Evolutionary conservation across 2,888 invertebrate species (phyloP).

Genomic region (Drosophila silvestris): DNA sequence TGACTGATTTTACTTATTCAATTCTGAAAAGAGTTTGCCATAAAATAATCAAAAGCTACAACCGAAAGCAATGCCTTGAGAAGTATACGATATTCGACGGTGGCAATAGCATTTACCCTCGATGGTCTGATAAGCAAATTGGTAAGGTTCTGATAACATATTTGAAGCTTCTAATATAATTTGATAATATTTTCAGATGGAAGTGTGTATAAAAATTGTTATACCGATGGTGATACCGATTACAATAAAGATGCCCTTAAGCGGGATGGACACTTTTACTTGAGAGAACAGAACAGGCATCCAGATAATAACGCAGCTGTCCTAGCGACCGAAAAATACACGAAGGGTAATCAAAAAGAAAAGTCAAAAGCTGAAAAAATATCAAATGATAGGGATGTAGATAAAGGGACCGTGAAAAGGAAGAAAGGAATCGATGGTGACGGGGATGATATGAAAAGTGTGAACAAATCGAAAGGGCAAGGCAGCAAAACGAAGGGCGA

Average conservation of each 20-base stretch:
- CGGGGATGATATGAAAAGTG: constrained; percentile 9
- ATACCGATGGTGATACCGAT: background rate
- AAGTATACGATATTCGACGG: constrained; percentile 79
- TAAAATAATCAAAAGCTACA: constrained; percentile 73
- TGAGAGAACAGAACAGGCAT: constrained; percentile 8
- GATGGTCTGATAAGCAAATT: constrained; percentile 11
- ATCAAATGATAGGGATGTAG: background rate
- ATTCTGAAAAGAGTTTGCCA: constrained; percentile 78
- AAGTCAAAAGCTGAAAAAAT: constrained; percentile 1
- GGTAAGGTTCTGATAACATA: constrained; percentile 22
- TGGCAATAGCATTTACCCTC: constrained; percentile 65
- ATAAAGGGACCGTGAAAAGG: background rate
- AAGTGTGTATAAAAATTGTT: background rate
- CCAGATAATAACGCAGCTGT: background rate
- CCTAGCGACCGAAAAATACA: background rate
- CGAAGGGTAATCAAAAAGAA: constrained; percentile 1
- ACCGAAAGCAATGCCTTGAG: constrained; percentile 68
- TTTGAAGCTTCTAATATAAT: background rate
- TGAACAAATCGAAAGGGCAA: constrained; percentile 1
- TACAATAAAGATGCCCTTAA: background rate
- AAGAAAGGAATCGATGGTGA: constrained; percentile 11
- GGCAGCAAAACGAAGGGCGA: background rate
- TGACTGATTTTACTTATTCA: constrained; percentile 74
- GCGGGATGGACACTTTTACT: constrained; percentile 1
- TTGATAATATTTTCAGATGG: constrained; percentile 1